phyloP scores from a whole-genome alignment of 2,888 invertebrate species.

The Drosophila subsilvestris region DNA sequence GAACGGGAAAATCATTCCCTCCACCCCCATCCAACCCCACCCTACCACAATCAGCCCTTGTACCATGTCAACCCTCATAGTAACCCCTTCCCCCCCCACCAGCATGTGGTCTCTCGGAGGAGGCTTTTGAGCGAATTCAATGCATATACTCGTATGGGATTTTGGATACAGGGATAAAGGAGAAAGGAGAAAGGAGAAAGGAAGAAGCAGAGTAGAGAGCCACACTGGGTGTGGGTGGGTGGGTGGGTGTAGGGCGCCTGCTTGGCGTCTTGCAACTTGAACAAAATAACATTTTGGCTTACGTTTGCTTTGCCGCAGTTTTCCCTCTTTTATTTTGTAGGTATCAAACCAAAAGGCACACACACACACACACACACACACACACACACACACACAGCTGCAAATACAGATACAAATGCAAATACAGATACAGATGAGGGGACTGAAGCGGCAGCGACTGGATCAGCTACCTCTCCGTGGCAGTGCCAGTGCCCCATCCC shows the following conservation, averaged over 20 bases:
- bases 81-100: too few relatives aligned
- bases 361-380: constrained; percentile 2
- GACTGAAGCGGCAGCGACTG: neutral
- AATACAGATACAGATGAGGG: neutral
- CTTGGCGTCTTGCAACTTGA: constrained; percentile 44
- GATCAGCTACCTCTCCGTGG: neutral
- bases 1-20: constrained; percentile 25
- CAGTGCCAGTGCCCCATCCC: neutral
- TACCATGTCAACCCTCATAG: too few relatives aligned
- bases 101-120: neutral
- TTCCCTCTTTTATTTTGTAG: constrained; percentile 10
- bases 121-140: neutral
- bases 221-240: neutral
- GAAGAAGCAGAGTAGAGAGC: neutral
- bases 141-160: constrained; percentile 1
- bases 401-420: constrained; percentile 13
- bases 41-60: neutral
- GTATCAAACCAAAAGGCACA: neutral
- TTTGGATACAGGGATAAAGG: neutral
- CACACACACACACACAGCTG: constrained; percentile 14
- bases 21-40: constrained; percentile 10
- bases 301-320: constrained; percentile 9
- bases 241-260: constrained; percentile 6
- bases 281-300: constrained; percentile 54
- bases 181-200: neutral